These are phyloP conservation scores for Myotis daubentonii DNA, from an alignment of 2,797 vertebrate genomes.

Conservation along the genomic window DNA sequence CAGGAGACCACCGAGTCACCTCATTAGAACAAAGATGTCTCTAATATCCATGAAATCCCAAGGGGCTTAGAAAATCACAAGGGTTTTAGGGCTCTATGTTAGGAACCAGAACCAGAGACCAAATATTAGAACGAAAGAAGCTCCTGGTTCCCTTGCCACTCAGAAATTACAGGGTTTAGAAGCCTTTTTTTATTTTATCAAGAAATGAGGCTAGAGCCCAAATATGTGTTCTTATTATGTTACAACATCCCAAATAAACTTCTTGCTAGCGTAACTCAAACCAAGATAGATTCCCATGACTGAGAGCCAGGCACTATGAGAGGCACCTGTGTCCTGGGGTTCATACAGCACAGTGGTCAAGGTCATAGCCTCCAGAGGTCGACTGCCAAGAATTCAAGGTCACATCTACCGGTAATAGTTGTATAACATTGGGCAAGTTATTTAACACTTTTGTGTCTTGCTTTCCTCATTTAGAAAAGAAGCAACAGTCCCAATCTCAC, in stretches of 20 bases:
- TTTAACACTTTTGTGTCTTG: neutral
- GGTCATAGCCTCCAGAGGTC: neutral
- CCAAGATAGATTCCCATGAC: neutral
- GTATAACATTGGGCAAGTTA: neutral
- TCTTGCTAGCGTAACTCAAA: neutral
- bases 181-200: neutral
- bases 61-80: neutral
- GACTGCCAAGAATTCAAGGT: neutral
- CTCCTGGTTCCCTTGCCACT: neutral
- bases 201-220: neutral
- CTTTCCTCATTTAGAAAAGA: slow-evolving; percentile 3
- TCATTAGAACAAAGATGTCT: neutral
- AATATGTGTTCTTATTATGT: neutral
- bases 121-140: neutral
- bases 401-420: neutral
- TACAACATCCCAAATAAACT: neutral
- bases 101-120: neutral
- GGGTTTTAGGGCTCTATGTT: neutral
- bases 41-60: neutral
- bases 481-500: neutral
- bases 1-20: neutral
- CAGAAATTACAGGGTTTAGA: neutral
- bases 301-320: neutral
- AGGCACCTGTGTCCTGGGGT: neutral
- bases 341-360: neutral